Conservation (phyloP, 1,140 invertebrate species). For the Drosophila tsacasi region DNA sequence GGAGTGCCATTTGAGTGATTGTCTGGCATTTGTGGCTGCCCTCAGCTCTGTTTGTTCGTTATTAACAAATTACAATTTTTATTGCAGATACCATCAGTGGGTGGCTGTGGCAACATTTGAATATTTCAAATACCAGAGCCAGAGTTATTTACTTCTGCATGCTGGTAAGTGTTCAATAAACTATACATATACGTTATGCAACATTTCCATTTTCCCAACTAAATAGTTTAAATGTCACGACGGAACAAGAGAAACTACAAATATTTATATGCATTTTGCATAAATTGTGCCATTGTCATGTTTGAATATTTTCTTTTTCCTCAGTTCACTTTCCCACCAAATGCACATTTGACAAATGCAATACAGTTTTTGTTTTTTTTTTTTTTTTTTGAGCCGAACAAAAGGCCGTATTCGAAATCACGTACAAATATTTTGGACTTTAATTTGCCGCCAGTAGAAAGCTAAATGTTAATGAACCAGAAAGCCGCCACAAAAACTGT, state of each 20-base stretch:
- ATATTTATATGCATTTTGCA: conserved; percentile 69
- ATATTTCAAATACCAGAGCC: conserved; percentile 15
- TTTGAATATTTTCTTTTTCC: conserved; percentile 42
- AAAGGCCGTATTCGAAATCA: conserved; percentile 58
- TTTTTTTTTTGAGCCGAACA: conserved; percentile 23
- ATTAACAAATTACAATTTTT: conserved; percentile 48
- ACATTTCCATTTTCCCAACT: conserved; percentile 24
- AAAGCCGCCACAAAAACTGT: conserved; percentile 43
- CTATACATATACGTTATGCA: conserved; percentile 17
- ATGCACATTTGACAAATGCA: conserved; percentile 67
- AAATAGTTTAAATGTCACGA: conserved; percentile 61
- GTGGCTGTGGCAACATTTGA: conserved; percentile 25
- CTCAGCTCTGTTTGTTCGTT: conserved; percentile 11
- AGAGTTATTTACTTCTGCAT: neutral
- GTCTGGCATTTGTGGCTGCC: conserved; percentile 57
- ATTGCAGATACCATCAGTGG: conserved; percentile 22
- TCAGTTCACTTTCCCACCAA: conserved; percentile 44
- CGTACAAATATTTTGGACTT: conserved; percentile 73
- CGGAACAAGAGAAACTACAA: conserved; percentile 36
- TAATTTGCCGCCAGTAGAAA: conserved; percentile 74
- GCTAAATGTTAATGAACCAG: conserved; percentile 78
- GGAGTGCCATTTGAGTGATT: conserved; percentile 71
- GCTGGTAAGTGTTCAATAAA: conserved; percentile 22
- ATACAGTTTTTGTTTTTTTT: conserved; percentile 21
- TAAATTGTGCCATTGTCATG: conserved; percentile 76